These are phyloP conservation scores for Crocodylus rhombifer DNA, from an alignment of 2,797 vertebrate species.

Conservation along the genomic window DNA sequence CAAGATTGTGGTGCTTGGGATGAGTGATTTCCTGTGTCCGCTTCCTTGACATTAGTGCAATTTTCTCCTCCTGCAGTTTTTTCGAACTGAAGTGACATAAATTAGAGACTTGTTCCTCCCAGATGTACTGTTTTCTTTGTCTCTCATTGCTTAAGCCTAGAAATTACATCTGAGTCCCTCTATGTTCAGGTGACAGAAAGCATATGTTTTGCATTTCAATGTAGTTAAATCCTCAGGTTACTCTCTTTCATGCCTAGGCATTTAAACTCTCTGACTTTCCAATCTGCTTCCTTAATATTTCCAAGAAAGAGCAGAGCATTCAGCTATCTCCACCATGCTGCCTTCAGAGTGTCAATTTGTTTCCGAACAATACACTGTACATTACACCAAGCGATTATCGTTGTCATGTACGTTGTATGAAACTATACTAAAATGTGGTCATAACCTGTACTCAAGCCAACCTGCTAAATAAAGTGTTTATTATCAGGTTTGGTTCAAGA, in stretches of 20 bases:
- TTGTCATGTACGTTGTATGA: constrained; percentile 38
- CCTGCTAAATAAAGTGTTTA: constrained; percentile 18
- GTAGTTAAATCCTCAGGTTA: constrained; percentile 36
- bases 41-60: constrained; percentile 13
- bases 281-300: constrained; percentile 31
- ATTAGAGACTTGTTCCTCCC: constrained; percentile 57
- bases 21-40: not conserved
- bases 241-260: constrained; percentile 21
- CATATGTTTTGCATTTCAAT: constrained; percentile 64
- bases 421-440: not conserved
- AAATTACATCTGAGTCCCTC: constrained; percentile 57
- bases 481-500: constrained; percentile 34
- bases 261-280: constrained; percentile 31
- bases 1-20: not conserved
- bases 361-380: constrained; percentile 31
- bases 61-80: constrained; percentile 17
- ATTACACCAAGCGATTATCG: constrained; percentile 40
- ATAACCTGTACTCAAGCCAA: not conserved
- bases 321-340: constrained; percentile 17
- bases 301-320: constrained; percentile 35
- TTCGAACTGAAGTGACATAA: constrained; percentile 10
- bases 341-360: constrained; percentile 43
- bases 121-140: constrained; percentile 38
- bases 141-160: constrained; percentile 48
- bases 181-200: constrained; percentile 54